Percentiles rank a stretch among this genome's conserved stretches.
phyloP scores from a whole-genome alignment of 1,140 invertebrate species.

The Drosophila azteca region DNA sequence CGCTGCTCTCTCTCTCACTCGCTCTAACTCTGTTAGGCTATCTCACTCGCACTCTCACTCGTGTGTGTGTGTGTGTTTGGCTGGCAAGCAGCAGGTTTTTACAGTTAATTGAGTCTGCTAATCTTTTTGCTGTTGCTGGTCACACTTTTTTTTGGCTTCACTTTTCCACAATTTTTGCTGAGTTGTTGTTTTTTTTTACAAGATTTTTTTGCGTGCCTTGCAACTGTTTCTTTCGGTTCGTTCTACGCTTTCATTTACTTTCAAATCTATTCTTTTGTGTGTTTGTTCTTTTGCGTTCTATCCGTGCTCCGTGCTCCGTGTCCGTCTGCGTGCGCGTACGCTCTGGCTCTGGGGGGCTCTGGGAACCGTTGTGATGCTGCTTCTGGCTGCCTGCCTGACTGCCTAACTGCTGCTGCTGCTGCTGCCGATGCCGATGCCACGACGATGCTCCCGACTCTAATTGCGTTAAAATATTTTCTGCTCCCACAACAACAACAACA shows the following conservation, averaged over 20 bases:
- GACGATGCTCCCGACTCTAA: slow-evolving; percentile 66
- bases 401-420: not conserved
- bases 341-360: slow-evolving; percentile 62
- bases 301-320: slow-evolving; percentile 64
- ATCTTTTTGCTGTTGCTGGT: slow-evolving; percentile 29
- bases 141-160: slow-evolving; percentile 30
- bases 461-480: slow-evolving; percentile 80
- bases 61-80: slow-evolving; percentile 30
- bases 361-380: slow-evolving; percentile 34
- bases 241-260: slow-evolving; percentile 24
- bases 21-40: not conserved
- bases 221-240: slow-evolving; percentile 9
- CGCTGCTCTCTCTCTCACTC: slow-evolving; percentile 11
- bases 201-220: slow-evolving; percentile 50
- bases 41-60: slow-evolving; percentile 7
- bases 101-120: slow-evolving; percentile 68
- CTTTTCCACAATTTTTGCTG: slow-evolving; percentile 7
- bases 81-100: slow-evolving; percentile 49
- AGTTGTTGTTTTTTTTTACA: not conserved
- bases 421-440: slow-evolving; percentile 12
- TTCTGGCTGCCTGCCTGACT: slow-evolving; percentile 9
- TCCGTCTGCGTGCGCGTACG: slow-evolving; percentile 78
- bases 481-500: slow-evolving; percentile 71
- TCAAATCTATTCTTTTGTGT: slow-evolving; percentile 14
- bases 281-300: slow-evolving; percentile 46